phyloP scores from a whole-genome alignment of 1,140 invertebrate genomes.

The Bombus ignitus region DNA sequence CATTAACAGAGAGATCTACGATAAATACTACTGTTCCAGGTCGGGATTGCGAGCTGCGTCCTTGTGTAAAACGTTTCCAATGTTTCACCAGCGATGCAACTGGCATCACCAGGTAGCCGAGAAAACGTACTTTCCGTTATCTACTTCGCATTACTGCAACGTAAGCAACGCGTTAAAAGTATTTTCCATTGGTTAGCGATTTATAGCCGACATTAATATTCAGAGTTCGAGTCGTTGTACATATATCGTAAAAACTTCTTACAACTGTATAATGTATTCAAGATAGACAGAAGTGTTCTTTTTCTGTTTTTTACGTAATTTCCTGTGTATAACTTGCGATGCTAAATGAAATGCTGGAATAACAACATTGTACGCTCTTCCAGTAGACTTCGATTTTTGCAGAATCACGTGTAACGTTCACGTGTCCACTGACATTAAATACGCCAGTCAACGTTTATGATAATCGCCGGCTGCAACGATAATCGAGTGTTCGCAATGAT shows the following conservation, averaged over 20 bases:
- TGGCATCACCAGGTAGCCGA: background rate
- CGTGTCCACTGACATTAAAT: too few relatives aligned
- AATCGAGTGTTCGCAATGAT: too few relatives aligned
- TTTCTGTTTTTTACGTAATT: too few relatives aligned
- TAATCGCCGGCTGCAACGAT: too few relatives aligned
- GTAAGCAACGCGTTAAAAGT: background rate
- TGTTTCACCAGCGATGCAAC: background rate
- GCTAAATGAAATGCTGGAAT: too few relatives aligned
- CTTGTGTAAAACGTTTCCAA: background rate
- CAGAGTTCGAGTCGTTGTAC: background rate
- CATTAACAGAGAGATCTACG: background rate
- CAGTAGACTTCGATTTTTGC: too few relatives aligned
- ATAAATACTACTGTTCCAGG: background rate
- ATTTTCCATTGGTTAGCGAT: background rate
- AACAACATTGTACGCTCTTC: too few relatives aligned
- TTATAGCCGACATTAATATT: conserved; percentile 1
- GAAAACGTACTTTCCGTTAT: background rate
- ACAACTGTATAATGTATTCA: background rate
- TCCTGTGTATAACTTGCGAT: too few relatives aligned
- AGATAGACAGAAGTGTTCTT: too few relatives aligned
- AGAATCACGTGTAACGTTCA: too few relatives aligned
- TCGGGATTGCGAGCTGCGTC: background rate
- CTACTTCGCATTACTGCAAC: background rate
- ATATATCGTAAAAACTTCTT: background rate
- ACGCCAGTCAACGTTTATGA: too few relatives aligned